Conservation (phyloP, 2,797 vertebrate genomes). For the Anolis apletophallus region DNA sequence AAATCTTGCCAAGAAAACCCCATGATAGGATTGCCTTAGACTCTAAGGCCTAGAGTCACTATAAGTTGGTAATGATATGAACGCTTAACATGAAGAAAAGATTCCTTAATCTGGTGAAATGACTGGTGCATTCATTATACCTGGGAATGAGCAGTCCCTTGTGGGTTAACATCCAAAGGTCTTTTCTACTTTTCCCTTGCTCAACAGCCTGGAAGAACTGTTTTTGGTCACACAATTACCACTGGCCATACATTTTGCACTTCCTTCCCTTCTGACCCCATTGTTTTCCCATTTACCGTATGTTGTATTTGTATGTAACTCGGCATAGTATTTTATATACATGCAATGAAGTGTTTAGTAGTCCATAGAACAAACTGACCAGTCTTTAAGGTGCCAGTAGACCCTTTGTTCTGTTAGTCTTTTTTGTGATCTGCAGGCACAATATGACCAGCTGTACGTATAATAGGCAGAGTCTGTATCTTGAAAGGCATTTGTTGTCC, state of each 20-base stretch:
- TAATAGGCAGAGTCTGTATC: not conserved
- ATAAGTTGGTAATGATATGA: too few relatives aligned
- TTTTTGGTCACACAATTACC: not conserved
- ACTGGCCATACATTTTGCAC: not conserved
- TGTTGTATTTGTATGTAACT: not conserved
- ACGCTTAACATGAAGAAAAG: too few relatives aligned
- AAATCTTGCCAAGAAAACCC: too few relatives aligned
- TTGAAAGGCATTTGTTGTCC: constrained; percentile 42
- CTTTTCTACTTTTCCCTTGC: not conserved
- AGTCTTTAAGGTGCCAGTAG: not conserved
- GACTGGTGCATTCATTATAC: too few relatives aligned
- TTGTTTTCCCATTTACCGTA: not conserved
- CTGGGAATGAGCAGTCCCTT: not conserved
- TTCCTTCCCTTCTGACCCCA: not conserved
- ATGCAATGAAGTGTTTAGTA: not conserved
- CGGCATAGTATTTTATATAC: not conserved
- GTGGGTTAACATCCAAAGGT: too few relatives aligned
- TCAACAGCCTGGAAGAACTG: not conserved
- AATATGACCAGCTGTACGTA: constrained; percentile 11
- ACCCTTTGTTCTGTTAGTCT: not conserved
- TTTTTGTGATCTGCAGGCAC: not conserved
- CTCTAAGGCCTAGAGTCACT: too few relatives aligned
- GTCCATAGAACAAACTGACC: not conserved
- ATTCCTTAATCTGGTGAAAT: too few relatives aligned
- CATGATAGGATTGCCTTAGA: too few relatives aligned